Conservation (phyloP, 2,888 invertebrate species). For the Apamea sordens region DNA sequence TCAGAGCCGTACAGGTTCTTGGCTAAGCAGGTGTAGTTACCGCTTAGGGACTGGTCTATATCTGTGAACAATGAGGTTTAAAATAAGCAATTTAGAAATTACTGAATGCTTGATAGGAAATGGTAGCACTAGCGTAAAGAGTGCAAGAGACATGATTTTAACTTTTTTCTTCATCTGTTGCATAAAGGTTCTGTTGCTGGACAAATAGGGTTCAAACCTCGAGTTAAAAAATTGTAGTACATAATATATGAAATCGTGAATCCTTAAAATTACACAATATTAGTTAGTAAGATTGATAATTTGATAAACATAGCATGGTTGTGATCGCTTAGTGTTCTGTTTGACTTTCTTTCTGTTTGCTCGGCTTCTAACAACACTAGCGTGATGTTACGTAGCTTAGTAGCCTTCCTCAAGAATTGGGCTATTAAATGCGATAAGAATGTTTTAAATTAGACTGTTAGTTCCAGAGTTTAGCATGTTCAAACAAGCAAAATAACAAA, state of each 20-base stretch:
- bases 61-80: constrained; percentile 70
- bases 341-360: no score
- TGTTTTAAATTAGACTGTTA: no score
- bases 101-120: not conserved
- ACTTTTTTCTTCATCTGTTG: not conserved
- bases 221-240: not conserved
- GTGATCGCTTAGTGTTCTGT: no score
- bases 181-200: not conserved
- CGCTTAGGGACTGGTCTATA: constrained; percentile 91
- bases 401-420: no score
- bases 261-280: not conserved
- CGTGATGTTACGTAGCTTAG: no score
- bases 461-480: no score
- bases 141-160: no score
- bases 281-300: not conserved
- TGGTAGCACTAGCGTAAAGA: not conserved
- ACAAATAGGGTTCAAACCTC: not conserved
- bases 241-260: not conserved
- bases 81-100: not conserved
- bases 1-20: constrained; percentile 96
- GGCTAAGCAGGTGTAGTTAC: constrained; percentile 95
- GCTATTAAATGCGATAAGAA: no score
- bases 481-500: no score
- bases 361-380: no score
- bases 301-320: not conserved